Base-by-base conservation (phyloP, 2,113 vertebrate species). In the Poeciliopsis prolifica region DNA sequence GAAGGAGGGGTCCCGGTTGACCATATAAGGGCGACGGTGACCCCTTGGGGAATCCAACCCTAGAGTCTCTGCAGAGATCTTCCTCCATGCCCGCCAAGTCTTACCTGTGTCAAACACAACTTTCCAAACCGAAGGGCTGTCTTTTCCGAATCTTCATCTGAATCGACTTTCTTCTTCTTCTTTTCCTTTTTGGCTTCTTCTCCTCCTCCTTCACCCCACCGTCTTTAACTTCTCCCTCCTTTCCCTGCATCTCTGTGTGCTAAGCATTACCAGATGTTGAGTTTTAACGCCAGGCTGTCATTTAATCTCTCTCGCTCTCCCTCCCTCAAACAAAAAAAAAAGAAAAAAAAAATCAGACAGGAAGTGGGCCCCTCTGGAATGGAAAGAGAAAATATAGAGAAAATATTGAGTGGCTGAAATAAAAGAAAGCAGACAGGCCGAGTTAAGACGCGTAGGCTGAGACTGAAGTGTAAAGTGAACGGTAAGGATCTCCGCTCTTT, bases 221-320 rank as follows among this genome's bases (percentile, higher is more conserved):
- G 74, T 86, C 86, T 79, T 72, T 72, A 72, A 74, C 86, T 83
- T 82, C 83, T 84, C 90, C 89, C 86, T 90, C 89, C 91, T 92
- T 66, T 90, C 88, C 83, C 85, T 70, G 86, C 70, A 77, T 82
- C 87, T 87, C 92, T 90, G 86, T 80, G 91, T 89, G 95, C 96
- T 97, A 99, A 99, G 96, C 96, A 96, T 96, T 97, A 97, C 97
- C 98, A 99, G 98, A 99, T 98, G 97, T 98, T 96, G 95, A 95
- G 96, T 97, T 96, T 94, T 98, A 98, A 98, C 96, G 97, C 96
- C 97, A 97, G 97, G 96, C 97, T 97, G 97, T 97, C 96, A 98
- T 98, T 98, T 97, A 97, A 98, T 97, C 96, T 98, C 95, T 94
- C 92, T 81, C 74, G 90, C 93, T 89, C 95, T 87, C 73, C 74